A percentile compares a stretch with the other conserved stretches of the same genome.
Conservation (phyloP, 2,797 vertebrate species). For the Aplochiton taeniatus region DNA sequence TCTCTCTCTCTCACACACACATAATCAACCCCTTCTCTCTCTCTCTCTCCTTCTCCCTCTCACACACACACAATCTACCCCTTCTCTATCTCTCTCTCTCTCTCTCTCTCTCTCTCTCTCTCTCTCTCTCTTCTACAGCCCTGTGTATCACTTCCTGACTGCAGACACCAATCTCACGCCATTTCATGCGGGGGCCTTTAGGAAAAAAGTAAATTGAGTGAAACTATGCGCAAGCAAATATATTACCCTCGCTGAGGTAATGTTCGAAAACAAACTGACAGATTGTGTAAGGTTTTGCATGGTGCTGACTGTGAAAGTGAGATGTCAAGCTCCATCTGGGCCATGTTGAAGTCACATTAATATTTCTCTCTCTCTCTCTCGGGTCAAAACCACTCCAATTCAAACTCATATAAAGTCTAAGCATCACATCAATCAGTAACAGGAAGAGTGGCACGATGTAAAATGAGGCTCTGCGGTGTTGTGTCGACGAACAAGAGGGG, state of each 20-base stretch:
- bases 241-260: too few species aligned
- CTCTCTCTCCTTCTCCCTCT: background rate
- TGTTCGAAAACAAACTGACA: slow-evolving; percentile 36
- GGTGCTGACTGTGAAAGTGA: slow-evolving; percentile 52
- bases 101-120: background rate
- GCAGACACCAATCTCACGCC: slow-evolving; percentile 36
- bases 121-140: slow-evolving; percentile 29
- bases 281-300: slow-evolving; percentile 48
- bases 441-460: too few species aligned
- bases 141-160: slow-evolving; percentile 60
- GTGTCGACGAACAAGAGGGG: too few species aligned
- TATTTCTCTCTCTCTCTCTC: slow-evolving; percentile 49
- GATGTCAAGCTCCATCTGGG: slow-evolving; percentile 55
- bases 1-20: background rate
- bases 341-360: slow-evolving; percentile 58
- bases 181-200: slow-evolving; percentile 30
- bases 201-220: slow-evolving; percentile 21
- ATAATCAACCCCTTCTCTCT: background rate
- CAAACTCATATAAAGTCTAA: too few species aligned
- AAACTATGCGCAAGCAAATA: background rate
- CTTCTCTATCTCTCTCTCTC: background rate
- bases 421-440: too few species aligned
- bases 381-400: too few species aligned
- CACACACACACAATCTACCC: background rate
- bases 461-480: too few species aligned